These are phyloP conservation scores for Crambe crambe DNA, from an alignment of 37 sponge, comb jelly and placozoan species.

Conservation along the genomic window DNA sequence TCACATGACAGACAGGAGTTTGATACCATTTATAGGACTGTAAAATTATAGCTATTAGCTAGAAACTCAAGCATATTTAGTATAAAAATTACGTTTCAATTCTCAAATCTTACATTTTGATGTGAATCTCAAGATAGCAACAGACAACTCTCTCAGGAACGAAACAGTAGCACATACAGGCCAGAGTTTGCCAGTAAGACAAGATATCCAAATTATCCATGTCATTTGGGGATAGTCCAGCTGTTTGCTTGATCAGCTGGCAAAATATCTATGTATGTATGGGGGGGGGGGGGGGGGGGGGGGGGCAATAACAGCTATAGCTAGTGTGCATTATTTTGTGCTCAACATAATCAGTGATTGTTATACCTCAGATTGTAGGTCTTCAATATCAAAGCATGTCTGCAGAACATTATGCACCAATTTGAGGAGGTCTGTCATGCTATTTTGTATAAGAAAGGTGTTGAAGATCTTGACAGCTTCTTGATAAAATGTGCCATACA, in stretches of 20 bases:
- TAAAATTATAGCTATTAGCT: too few species aligned
- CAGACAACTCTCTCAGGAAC: constrained; percentile 83
- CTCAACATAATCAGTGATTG: too few species aligned
- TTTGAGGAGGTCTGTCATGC: constrained; percentile 76
- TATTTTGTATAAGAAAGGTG: constrained; percentile 61
- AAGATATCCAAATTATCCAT: constrained; percentile 57
- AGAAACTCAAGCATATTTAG: too few species aligned
- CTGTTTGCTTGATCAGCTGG: constrained; percentile 98
- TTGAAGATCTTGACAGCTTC: constrained; percentile 86
- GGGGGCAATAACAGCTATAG: too few species aligned
- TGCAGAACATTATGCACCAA: constrained; percentile 76
- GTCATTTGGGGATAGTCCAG: constrained; percentile 38
- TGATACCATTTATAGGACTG: too few species aligned
- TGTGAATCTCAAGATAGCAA: constrained; percentile 80
- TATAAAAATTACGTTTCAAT: too few species aligned
- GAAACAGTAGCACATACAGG: constrained; percentile 84
- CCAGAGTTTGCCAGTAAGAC: constrained; percentile 83
- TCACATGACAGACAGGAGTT: too few species aligned
- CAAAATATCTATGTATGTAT: constrained; percentile 81
- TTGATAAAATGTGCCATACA: constrained; percentile 78
- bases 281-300: too few species aligned
- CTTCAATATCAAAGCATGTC: constrained; percentile 83
- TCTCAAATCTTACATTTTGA: constrained; percentile 76
- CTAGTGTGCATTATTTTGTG: too few species aligned
- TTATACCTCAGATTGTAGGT: constrained; percentile 72